Evolutionary conservation across 2,888 invertebrate genomes (phyloP), one percentile per base, ranked within the genome.

Genomic region (Drosophila setosimentum): DNA sequence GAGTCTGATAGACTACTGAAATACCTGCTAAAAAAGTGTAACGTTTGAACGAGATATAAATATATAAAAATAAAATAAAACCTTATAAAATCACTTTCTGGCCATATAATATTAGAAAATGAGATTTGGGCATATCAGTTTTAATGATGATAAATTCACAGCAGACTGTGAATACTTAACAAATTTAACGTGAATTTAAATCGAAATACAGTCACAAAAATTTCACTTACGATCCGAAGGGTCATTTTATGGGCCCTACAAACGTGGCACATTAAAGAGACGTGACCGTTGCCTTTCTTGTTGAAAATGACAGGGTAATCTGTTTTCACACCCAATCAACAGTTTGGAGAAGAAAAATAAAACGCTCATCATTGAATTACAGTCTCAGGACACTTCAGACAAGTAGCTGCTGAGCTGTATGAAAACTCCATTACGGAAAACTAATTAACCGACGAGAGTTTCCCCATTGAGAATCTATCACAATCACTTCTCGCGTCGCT

Each of bases 211-310:
- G n/a, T 11, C 32, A 18, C 35, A 33, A 51, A 13, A 35, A 29
- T 42, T 69, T 32, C 40, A 60, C n/a, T 48, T 40, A 33, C 58
- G 30, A 59, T 74, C n/a, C 29, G 4, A 55, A 27, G 32, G 10
- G 53, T 30, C 55, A 24, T 60, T 62, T 70, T 71, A 54, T 55
- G 33, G 24, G 32, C 10, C 2, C 18, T 30, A 30, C 11, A 54
- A 54, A 75, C 78, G 78, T 78, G 75, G 61, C 63, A 35, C 27
- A 69, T 29, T 27, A 29, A 10, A n/a, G 21, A n/a, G 53, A 55
- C 57, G 45, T 54, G 61, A 60, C 42, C 40, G 35, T 50, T 33
- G 55, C 10, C 10, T 37, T 50, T 21, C 29, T 32, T 29, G 18
- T 27, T 48, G 29, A 42, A 48, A 73, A 42, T 55, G 48, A 42